Percentiles rank a stretch among this genome's conserved stretches.
These are phyloP conservation scores for Echinarachnius parma DNA, from an alignment of 53 echinoderm and acorn worm species.

Conservation along the genomic window DNA sequence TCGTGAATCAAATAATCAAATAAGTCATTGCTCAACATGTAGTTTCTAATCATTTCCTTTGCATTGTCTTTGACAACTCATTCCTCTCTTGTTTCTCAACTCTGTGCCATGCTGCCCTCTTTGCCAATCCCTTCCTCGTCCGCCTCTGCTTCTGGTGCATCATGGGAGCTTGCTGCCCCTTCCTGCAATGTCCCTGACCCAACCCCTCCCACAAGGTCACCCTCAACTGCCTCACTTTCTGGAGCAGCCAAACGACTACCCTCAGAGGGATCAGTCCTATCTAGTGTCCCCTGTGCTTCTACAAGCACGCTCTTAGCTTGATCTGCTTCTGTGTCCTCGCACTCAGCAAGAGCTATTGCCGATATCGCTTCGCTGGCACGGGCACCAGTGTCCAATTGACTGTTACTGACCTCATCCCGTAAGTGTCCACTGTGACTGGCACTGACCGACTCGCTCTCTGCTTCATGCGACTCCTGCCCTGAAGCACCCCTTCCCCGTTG, in stretches of 20 bases:
- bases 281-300: background rate
- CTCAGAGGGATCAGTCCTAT: conserved; percentile 14
- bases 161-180: conserved; percentile 4
- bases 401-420: background rate
- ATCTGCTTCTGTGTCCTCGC: conserved; percentile 43
- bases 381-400: conserved; percentile 8
- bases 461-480: no score
- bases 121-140: background rate
- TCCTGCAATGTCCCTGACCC: background rate
- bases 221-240: conserved; percentile 30
- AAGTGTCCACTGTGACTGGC: background rate
- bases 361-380: background rate
- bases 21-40: no score
- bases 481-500: no score
- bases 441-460: background rate
- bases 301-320: conserved; percentile 25
- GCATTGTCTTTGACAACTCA: background rate
- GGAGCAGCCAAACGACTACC: conserved; percentile 8
- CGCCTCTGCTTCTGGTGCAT: conserved; percentile 41
- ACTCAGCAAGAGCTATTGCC: conserved; percentile 15
- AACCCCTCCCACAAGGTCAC: background rate
- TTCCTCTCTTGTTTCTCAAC: conserved; percentile 27
- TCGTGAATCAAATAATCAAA: no score
- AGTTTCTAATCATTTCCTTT: no score
- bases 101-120: background rate